Percentiles rank a stretch among this genome's conserved stretches.
Conservation (phyloP, 2,113 vertebrate genomes). For the Hepsetus odoe region DNA sequence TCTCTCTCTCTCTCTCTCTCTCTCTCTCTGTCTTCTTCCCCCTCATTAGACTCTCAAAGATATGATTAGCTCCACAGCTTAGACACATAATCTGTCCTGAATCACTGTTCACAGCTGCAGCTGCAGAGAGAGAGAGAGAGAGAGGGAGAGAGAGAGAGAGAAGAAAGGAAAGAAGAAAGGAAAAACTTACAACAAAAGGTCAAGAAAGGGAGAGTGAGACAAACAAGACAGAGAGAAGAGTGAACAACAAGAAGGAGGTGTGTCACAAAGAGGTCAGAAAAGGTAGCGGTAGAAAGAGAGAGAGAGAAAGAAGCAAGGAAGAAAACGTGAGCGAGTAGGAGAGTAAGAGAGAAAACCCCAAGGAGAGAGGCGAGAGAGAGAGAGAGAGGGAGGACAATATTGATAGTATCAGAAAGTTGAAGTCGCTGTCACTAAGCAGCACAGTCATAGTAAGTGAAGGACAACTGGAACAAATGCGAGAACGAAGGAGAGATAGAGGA, state of each 20-base stretch:
- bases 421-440: not conserved
- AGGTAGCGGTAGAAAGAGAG: not conserved
- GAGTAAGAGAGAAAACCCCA: not conserved
- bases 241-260: not conserved
- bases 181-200: not conserved
- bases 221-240: not conserved
- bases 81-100: constrained; percentile 64
- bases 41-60: constrained; percentile 66
- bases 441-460: constrained; percentile 16
- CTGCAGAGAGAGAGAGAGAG: constrained; percentile 40
- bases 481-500: not conserved
- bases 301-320: not conserved
- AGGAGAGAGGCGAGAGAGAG: constrained; percentile 1
- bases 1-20: constrained; percentile 25
- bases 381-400: not conserved
- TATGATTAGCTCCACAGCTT: constrained; percentile 62
- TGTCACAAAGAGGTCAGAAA: not conserved
- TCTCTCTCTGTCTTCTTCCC: constrained; percentile 46
- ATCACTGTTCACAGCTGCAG: constrained; percentile 58
- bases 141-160: constrained; percentile 17
- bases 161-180: not conserved
- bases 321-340: not conserved
- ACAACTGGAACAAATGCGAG: not conserved
- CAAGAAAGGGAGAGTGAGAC: constrained; percentile 4
- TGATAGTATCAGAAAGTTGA: constrained; percentile 13